Evolutionary conservation across 1,140 invertebrate species (phyloP).

Genomic region (Oryzaephilus surinamensis): DNA sequence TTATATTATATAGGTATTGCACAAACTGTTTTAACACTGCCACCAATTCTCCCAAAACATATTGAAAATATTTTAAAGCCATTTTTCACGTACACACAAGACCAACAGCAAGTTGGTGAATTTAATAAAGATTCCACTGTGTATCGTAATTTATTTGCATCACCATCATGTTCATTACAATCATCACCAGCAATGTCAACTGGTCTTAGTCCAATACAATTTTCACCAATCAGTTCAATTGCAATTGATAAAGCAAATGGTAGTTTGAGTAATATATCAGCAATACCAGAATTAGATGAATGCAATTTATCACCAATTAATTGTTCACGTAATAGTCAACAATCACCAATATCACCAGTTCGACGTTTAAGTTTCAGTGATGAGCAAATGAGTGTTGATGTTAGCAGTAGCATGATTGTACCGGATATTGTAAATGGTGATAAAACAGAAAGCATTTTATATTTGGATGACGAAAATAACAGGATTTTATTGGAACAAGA

Average conservation of each 20-base stretch:
- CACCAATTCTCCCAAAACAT: constrained; percentile 41
- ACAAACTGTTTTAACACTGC: constrained; percentile 28
- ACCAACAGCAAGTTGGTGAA: constrained; percentile 18
- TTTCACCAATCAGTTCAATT: constrained; percentile 14
- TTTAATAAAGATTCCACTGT: constrained; percentile 15
- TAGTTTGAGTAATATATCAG: constrained; percentile 9
- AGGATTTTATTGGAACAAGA: constrained; percentile 3
- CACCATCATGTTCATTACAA: constrained; percentile 4
- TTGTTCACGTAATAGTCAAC: too few relatives aligned
- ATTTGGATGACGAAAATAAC: background rate
- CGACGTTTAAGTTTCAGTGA: constrained; percentile 20
- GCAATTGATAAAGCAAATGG: constrained; percentile 1
- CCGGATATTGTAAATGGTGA: constrained; percentile 17
- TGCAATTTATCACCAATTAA: constrained; percentile 32
- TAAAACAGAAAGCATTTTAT: background rate
- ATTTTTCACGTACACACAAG: constrained; percentile 43
- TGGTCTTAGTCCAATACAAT: constrained; percentile 22
- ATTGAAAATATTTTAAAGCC: constrained; percentile 48
- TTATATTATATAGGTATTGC: constrained; percentile 17
- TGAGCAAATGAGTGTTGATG: constrained; percentile 24
- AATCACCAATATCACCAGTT: too few relatives aligned
- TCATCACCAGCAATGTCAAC: constrained; percentile 20
- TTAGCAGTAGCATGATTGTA: constrained; percentile 19
- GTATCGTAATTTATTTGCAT: constrained; percentile 27
- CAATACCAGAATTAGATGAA: constrained; percentile 18